phyloP scores from a whole-genome alignment of 2,888 invertebrate species.

The Uloborus plumipes region DNA sequence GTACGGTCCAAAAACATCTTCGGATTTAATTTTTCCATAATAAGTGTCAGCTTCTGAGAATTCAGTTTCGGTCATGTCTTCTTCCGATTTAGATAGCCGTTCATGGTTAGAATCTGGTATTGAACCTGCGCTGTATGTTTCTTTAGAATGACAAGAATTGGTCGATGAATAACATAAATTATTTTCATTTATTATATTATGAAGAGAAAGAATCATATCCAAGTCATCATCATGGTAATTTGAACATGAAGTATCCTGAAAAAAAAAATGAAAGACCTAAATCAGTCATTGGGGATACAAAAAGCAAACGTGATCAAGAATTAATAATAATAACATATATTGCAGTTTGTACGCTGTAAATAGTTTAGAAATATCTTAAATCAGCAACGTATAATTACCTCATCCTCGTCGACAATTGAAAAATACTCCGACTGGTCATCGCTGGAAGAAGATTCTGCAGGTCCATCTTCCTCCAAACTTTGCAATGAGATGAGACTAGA shows the following conservation, averaged over 20 bases:
- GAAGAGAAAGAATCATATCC: neutral
- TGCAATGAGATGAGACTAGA: slow-evolving; percentile 40
- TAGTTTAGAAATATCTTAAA: too few relatives aligned
- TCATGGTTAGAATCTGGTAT: too few relatives aligned
- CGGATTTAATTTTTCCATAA: too few relatives aligned
- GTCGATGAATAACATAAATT: slow-evolving; percentile 1
- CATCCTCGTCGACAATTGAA: slow-evolving; percentile 55
- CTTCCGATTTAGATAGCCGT: too few relatives aligned
- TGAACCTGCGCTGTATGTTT: neutral
- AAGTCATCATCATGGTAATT: slow-evolving; percentile 1
- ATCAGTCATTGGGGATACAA: too few relatives aligned
- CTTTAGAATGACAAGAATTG: slow-evolving; percentile 7
- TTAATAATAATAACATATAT: too few relatives aligned
- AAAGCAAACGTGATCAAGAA: too few relatives aligned
- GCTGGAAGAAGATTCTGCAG: slow-evolving; percentile 26
- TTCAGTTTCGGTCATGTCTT: too few relatives aligned
- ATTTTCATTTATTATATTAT: too few relatives aligned
- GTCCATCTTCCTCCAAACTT: neutral
- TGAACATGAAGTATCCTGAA: slow-evolving; percentile 11
- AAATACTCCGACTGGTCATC: slow-evolving; percentile 61
- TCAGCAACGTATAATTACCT: slow-evolving; percentile 21
- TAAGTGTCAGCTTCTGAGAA: too few relatives aligned
- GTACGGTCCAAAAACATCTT: too few relatives aligned
- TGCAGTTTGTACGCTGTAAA: too few relatives aligned
- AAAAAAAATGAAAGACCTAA: neutral